Base-by-base conservation (phyloP, 1,140 invertebrate species). In the Parapsyche elsis region DNA sequence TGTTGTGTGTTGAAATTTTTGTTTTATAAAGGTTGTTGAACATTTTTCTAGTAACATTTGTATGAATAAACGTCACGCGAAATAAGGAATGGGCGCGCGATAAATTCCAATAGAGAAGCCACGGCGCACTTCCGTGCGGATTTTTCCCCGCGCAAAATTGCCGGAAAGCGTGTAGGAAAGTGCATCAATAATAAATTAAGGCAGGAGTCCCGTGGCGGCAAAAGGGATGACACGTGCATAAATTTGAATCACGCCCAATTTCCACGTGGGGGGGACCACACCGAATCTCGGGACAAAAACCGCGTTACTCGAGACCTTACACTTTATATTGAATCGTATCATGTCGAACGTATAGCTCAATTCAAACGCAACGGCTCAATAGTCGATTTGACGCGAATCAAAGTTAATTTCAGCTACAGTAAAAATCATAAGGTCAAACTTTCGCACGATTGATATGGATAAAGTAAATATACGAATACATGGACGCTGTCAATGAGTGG, bases 171-270 rank as follows among this genome's bases (percentile, higher is more conserved):
- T 16, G 21, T 57, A n/a, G 59, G n/a, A 64, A 61, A 16, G 77
- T 71, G 77, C 73, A 75, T 75, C 45, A 75, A 75, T 75, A 75
- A 53, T 75, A 71, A 71, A 78, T 78, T 71, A 78, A 70, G 44
- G 44, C 64, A 30, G 70, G 30, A 46, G 38, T 61, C 78, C 75
- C 79, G 53, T 10, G 81, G 71, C 44, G 46, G 74, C 81, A 75
- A 7, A 23, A 19, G 0, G 67, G 76, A 80, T 53, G 45, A 77
- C 79, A 49, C 71, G 79, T 75, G 79, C 79, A 83, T 83, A 83
- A 83, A 83, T 83, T 83, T 81, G 78, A 80, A 83, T 83, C 80
- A 83, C 81, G 38, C 74, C 75, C 81, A 83, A 83, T 83, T 83
- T 71, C 76, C 19, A 53, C 44, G 57, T 44, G 19, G 71, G 9